Evolutionary conservation across 30 jellyfish, hydroid and myxozoan genomes (phyloP).

Genomic region (Cassiopea andromeda): DNA sequence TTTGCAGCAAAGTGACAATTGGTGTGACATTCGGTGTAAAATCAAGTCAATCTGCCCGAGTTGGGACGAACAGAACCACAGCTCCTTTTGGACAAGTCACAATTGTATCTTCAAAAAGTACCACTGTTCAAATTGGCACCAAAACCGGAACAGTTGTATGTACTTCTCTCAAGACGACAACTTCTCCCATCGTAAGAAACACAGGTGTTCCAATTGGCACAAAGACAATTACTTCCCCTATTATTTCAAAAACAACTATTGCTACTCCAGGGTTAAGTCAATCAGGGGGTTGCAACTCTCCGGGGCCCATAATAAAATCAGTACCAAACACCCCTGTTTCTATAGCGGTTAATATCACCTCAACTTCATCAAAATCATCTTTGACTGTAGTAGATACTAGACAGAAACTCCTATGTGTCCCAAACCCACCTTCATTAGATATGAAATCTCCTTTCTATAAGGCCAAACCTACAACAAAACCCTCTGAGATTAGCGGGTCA

Average conservation of each 20-base stretch:
- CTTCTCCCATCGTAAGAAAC: background rate
- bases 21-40: background rate
- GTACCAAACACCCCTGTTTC: background rate
- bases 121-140: constrained; percentile 6
- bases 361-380: background rate
- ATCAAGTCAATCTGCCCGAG: background rate
- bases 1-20: background rate
- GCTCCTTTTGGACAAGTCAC: background rate
- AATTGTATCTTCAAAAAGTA: background rate
- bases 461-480: constrained; percentile 19
- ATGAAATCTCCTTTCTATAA: constrained; percentile 71
- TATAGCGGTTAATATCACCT: background rate
- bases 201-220: background rate
- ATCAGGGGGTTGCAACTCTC: background rate
- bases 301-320: background rate
- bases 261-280: background rate
- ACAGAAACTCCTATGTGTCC: constrained; percentile 60
- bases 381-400: background rate
- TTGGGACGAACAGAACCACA: background rate
- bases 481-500: background rate
- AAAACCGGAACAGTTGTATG: constrained; percentile 1
- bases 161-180: constrained; percentile 7
- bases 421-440: constrained; percentile 71
- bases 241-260: background rate
- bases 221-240: background rate